A percentile compares a stretch with the other conserved stretches of the same genome.
phyloP scores from a whole-genome alignment of 2,113 vertebrate genomes.

The Pontoporia blainvillei region DNA sequence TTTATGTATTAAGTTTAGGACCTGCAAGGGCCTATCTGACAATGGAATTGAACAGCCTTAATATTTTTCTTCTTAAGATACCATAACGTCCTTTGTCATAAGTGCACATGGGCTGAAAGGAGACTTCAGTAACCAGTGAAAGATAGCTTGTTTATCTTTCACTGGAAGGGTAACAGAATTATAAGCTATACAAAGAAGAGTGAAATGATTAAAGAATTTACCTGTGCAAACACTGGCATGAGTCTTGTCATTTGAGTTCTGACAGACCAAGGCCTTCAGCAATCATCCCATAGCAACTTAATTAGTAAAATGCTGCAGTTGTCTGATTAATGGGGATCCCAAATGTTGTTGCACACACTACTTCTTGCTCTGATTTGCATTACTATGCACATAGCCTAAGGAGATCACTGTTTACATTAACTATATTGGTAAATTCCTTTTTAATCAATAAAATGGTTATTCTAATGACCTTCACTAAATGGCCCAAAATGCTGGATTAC shows the following conservation, averaged over 20 bases:
- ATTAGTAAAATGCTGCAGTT: conserved; percentile 64
- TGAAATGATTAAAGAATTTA: conserved; percentile 35
- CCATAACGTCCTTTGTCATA: background rate
- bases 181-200: background rate
- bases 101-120: background rate
- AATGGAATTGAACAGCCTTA: background rate
- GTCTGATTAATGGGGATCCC: conserved; percentile 55
- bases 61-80: background rate
- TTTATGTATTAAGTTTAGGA: background rate
- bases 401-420: background rate
- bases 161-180: background rate
- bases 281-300: conserved; percentile 55
- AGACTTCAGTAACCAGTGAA: background rate
- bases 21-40: background rate
- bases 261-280: conserved; percentile 48
- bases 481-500: background rate
- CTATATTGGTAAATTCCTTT: background rate
- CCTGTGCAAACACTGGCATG: conserved; percentile 14
- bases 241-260: conserved; percentile 56
- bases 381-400: background rate
- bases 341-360: background rate
- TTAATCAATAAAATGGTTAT: conserved; percentile 42
- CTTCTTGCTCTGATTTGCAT: conserved; percentile 55
- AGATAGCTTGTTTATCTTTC: background rate
- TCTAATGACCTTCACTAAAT: background rate